These are phyloP conservation scores for Crotalus tigris DNA, from an alignment of 2,113 vertebrate genomes.

Conservation along the genomic window DNA sequence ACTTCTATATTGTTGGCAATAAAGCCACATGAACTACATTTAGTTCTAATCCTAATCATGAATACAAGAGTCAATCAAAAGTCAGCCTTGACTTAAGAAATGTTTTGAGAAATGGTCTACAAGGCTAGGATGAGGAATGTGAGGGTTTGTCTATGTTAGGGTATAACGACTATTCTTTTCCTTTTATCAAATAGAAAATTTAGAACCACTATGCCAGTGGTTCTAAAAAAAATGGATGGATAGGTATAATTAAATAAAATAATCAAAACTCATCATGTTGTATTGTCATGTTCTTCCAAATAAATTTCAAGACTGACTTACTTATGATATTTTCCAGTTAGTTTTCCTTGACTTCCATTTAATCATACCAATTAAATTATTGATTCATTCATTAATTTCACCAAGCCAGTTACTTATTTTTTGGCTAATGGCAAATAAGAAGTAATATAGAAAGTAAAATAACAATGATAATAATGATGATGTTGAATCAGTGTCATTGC, in stretches of 20 bases:
- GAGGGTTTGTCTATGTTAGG: neutral
- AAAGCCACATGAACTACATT: neutral
- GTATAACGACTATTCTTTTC: neutral
- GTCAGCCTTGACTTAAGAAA: neutral
- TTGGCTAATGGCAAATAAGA: neutral
- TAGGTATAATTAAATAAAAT: neutral
- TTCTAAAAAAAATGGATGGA: neutral
- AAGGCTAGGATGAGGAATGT: neutral
- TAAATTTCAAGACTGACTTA: slow-evolving; percentile 5
- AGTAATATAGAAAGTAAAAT: neutral
- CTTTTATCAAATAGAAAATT: no score
- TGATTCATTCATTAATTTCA: neutral
- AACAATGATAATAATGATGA: neutral
- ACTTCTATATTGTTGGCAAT: neutral
- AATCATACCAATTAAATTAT: neutral
- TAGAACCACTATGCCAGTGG: neutral
- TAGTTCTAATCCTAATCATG: neutral
- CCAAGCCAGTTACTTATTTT: neutral
- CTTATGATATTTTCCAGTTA: neutral
- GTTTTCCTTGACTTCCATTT: neutral
- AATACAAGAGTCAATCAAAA: neutral
- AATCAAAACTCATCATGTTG: neutral
- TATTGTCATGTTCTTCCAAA: neutral
- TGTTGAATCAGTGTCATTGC: neutral
- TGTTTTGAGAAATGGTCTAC: neutral